These are phyloP conservation scores for Corythornis madagascariensis DNA, from an alignment of 2,113 vertebrate species.

Conservation along the genomic window DNA sequence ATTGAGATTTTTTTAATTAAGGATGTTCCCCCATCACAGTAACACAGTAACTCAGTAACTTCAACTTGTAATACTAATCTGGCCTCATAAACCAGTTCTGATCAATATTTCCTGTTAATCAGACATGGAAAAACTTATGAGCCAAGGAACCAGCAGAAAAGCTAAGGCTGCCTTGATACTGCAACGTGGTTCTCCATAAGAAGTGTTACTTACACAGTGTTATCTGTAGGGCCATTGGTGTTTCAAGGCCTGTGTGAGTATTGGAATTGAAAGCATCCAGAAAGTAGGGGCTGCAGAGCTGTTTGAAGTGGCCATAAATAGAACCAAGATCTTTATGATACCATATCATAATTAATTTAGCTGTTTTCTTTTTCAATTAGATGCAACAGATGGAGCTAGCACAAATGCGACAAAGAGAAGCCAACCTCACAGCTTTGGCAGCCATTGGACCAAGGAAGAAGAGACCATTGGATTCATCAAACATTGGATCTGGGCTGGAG, in stretches of 20 bases:
- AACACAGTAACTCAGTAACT: rapidly evolving
- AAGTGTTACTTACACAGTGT: background rate
- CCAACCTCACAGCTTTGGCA: constrained; percentile 92
- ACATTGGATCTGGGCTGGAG: constrained; percentile 71
- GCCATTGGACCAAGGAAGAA: constrained; percentile 94
- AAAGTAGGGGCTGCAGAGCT: background rate
- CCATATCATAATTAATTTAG: background rate
- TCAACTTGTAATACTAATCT: background rate
- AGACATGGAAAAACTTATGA: background rate
- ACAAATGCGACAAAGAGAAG: constrained; percentile 88
- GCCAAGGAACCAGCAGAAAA: background rate
- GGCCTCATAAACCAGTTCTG: background rate
- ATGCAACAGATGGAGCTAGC: constrained; percentile 90
- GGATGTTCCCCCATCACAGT: background rate
- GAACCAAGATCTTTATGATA: background rate
- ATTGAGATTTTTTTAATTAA: background rate
- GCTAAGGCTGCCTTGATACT: background rate
- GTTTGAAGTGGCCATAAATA: background rate
- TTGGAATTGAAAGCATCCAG: background rate
- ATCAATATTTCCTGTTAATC: background rate
- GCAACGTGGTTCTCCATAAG: background rate
- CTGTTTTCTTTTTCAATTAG: constrained; percentile 70
- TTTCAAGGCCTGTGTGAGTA: background rate
- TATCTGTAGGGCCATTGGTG: rapidly evolving
- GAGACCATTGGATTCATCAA: constrained; percentile 78